These are phyloP conservation scores for Notodromas monacha DNA, from an alignment of 2,888 invertebrate species.

Conservation along the genomic window DNA sequence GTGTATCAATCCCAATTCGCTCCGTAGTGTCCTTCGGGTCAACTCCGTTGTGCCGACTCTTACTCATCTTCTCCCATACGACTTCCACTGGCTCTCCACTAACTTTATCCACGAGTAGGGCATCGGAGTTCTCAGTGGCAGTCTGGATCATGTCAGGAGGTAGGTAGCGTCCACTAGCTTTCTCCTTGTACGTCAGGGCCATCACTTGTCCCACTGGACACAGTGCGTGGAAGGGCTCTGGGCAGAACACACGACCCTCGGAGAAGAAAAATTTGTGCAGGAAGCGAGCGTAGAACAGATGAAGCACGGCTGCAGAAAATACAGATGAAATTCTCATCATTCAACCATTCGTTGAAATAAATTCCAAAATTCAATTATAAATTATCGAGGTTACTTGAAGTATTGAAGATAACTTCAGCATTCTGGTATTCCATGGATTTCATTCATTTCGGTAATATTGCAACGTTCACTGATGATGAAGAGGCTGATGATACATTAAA, in stretches of 20 bases:
- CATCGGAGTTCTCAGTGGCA: background rate
- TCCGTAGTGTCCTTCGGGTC: constrained; percentile 48
- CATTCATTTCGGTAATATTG: too few relatives aligned
- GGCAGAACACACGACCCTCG: constrained; percentile 30
- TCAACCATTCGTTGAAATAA: too few relatives aligned
- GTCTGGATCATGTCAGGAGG: background rate
- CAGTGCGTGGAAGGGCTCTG: constrained; percentile 66
- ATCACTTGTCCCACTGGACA: constrained; percentile 86
- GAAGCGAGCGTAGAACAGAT: constrained; percentile 87
- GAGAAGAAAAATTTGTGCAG: constrained; percentile 62
- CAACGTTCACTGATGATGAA: too few relatives aligned
- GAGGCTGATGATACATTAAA: too few relatives aligned
- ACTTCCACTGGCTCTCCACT: constrained; percentile 32
- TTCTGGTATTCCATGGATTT: too few relatives aligned
- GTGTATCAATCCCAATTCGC: constrained; percentile 58
- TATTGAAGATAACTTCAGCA: too few relatives aligned
- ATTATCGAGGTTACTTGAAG: too few relatives aligned
- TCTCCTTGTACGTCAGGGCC: constrained; percentile 41
- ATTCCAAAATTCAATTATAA: too few relatives aligned
- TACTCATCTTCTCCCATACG: constrained; percentile 95
- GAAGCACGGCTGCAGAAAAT: constrained; percentile 34
- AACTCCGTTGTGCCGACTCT: constrained; percentile 89
- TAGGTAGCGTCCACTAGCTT: constrained; percentile 38
- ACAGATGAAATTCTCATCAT: too few relatives aligned
- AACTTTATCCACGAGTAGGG: constrained; percentile 13